Evolutionary conservation across 2,888 invertebrate species (phyloP).

Genomic region (Lobophora halterata): DNA sequence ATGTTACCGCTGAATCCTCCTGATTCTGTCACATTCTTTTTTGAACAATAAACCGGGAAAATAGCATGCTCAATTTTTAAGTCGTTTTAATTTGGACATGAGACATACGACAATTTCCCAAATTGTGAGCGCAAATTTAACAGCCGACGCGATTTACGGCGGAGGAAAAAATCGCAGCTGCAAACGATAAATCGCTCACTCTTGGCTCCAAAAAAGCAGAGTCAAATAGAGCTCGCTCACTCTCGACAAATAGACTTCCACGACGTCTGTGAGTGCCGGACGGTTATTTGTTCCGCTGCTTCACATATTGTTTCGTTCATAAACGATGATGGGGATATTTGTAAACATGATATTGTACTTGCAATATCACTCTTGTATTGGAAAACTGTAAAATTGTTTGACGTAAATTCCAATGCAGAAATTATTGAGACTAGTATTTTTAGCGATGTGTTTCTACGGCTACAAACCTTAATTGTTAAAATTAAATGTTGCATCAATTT

Average conservation of each 20-base stretch:
- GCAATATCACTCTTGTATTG: conserved; percentile 32
- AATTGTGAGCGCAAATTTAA: conserved; percentile 41
- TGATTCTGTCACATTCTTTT: conserved; percentile 35
- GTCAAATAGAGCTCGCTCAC: conserved; percentile 43
- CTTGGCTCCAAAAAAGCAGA: conserved; percentile 46
- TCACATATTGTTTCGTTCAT: conserved; percentile 48
- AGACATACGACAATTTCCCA: conserved; percentile 32
- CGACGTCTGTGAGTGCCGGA: conserved; percentile 42
- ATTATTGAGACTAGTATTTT: too few relatives aligned
- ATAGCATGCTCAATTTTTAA: conserved; percentile 14
- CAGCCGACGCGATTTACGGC: conserved; percentile 47
- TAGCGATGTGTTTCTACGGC: conserved; percentile 36
- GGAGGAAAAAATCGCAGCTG: conserved; percentile 50
- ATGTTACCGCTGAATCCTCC: conserved; percentile 32
- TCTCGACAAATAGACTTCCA: conserved; percentile 51
- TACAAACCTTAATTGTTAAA: conserved; percentile 18
- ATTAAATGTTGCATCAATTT: too few relatives aligned
- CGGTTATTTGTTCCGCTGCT: conserved; percentile 52
- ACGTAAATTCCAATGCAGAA: conserved; percentile 33
- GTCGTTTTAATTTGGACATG: conserved; percentile 24
- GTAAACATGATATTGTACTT: conserved; percentile 42
- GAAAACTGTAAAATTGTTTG: conserved; percentile 34
- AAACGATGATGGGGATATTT: conserved; percentile 41
- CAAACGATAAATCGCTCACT: conserved; percentile 58
- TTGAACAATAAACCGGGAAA: conserved; percentile 12